These are phyloP conservation scores for Napeogenes sylphis DNA, from an alignment of 2,888 invertebrate genomes.

Conservation along the genomic window DNA sequence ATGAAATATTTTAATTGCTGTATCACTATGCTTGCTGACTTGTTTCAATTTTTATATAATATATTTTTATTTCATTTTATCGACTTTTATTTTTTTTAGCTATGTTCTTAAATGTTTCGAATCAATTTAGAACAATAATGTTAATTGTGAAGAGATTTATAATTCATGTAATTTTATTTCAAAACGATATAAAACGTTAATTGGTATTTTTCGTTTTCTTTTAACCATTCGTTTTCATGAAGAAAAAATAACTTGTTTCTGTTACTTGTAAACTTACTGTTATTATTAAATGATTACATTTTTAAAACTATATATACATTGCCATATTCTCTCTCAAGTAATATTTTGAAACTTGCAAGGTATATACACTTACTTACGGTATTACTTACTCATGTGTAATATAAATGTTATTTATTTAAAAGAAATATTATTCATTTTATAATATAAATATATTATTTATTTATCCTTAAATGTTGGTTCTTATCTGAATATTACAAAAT, in stretches of 20 bases:
- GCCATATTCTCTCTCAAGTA: too few relatives aligned
- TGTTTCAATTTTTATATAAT: constrained; percentile 39
- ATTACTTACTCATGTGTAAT: too few relatives aligned
- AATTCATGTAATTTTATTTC: constrained; percentile 46
- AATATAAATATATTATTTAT: too few relatives aligned
- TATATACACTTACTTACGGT: too few relatives aligned
- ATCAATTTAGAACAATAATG: constrained; percentile 65
- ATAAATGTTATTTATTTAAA: too few relatives aligned
- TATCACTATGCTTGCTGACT: constrained; percentile 44
- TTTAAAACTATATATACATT: too few relatives aligned
- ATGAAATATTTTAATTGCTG: constrained; percentile 44
- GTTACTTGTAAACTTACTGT: neutral
- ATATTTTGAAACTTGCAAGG: too few relatives aligned
- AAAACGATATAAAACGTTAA: constrained; percentile 64
- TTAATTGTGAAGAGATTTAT: constrained; percentile 58
- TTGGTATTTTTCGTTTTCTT: constrained; percentile 45
- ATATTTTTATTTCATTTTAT: constrained; percentile 37
- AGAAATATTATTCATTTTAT: too few relatives aligned
- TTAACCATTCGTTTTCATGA: constrained; percentile 16
- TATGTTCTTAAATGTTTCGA: constrained; percentile 38
- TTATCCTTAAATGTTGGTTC: too few relatives aligned
- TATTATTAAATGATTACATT: too few relatives aligned
- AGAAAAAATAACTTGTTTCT: neutral
- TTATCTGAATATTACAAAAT: neutral
- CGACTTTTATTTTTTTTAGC: constrained; percentile 31